Base-by-base conservation (phyloP, 2,888 invertebrate genomes). In the Zaprionus obscuricornis region DNA sequence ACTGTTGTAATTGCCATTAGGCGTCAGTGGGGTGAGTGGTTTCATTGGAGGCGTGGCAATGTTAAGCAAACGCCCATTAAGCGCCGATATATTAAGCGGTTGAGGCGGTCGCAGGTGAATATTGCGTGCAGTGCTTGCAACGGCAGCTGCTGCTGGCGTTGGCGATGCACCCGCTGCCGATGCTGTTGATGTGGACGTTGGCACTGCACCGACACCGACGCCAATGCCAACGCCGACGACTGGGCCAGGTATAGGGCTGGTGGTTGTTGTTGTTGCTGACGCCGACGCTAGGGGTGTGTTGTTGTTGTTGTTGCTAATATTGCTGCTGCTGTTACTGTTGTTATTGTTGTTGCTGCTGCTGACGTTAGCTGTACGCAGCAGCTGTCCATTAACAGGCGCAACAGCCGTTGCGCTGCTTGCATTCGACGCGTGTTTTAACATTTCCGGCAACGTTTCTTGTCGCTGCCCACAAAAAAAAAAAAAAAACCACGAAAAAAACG, bases 51-150 rank as follows among this genome's bases (percentile, higher is more conserved):
- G 75, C 49, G 88, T 76, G 14, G 70, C 70, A 49, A 82, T 82
- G 7, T 82, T 86, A 1, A 82, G 64, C 36, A 86, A 39, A 10
- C 40, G 18, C 0, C 81, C 77, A 31, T 74, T 82, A 13, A 77
- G 74, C 46, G 94, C 93, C 75, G 94, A 92, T 64, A 93, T 93
- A 89, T 94, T 94, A 68, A 94, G 91, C 49, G 94, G 93, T 76
- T 93, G 93, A 79, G 93, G 92, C 37, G 90, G 90, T 57, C 90
- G 86, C 72, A 88, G 74, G 64, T 89, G 89, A 49, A 88, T 87
- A 59, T 84, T 87, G 73, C 86, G 85, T 57, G 85, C 64, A 37
- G 88, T 87, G 79, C 82, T 71, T 72, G 88, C 87, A 86, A 78
- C 78, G 75, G 68, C 85, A 57, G 83, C 85, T 36, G 77, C 85